Conservation (phyloP, 2,113 vertebrate species). For the Collichthys lucidus region DNA sequence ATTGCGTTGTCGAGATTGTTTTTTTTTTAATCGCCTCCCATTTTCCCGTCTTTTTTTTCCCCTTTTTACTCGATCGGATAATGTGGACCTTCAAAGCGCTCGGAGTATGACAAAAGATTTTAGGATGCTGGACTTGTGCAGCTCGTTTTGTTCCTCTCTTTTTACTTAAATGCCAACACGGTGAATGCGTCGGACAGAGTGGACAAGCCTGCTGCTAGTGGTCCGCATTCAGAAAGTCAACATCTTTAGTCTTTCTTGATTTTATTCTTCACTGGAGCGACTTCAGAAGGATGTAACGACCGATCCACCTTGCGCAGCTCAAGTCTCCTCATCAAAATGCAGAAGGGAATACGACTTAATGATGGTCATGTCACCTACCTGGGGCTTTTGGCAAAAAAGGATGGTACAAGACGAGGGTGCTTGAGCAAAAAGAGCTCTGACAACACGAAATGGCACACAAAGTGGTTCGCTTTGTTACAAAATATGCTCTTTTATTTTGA, state of each 20-base stretch:
- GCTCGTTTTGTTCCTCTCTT: conserved; percentile 64
- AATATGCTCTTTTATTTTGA: conserved; percentile 99
- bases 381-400: conserved; percentile 95
- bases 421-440: conserved; percentile 96
- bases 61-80: conserved; percentile 5
- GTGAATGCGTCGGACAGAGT: conserved; percentile 79
- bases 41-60: background rate
- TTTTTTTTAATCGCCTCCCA: background rate
- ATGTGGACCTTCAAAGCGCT: conserved; percentile 57
- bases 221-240: conserved; percentile 77
- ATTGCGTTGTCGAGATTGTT: conserved; percentile 33
- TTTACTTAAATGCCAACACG: conserved; percentile 72
- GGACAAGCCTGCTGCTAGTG: conserved; percentile 70
- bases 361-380: conserved; percentile 96
- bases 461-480: conserved; percentile 96
- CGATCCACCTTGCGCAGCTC: conserved; percentile 54
- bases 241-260: conserved; percentile 61
- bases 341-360: conserved; percentile 96
- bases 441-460: conserved; percentile 98
- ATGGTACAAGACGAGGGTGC: conserved; percentile 92
- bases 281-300: conserved; percentile 73
- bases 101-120: conserved; percentile 71
- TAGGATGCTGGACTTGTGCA: conserved; percentile 74
- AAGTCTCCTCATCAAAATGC: conserved; percentile 85
- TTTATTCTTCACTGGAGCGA: conserved; percentile 41